Evolutionary conservation across 2,888 invertebrate species (phyloP), one percentile per base, ranked within the genome.

Genomic region (Brassicogethes aeneus): DNA sequence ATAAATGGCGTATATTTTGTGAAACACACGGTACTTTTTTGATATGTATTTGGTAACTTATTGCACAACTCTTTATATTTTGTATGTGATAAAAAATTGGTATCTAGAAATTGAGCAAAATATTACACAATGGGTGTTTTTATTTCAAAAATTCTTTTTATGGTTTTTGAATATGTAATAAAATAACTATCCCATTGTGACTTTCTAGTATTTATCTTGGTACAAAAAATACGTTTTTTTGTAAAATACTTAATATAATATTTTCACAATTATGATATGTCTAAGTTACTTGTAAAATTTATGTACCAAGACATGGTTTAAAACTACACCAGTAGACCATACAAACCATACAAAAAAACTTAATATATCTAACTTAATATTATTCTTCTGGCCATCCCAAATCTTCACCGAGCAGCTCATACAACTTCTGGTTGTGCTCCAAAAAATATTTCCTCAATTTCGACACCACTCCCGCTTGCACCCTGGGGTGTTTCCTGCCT

Each of bases 371-470:
- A 23, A 23, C n/a, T n/a, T n/a, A 23, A 32, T 10, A 5, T 13
- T 32, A 32, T 32, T 89, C 87, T 66, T 89, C 89, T 36, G 91
- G 90, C 96, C 96, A 96, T 46, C 88, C 86, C 51, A 95, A 81
- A 68, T 90, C 88, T 65, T 89, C 86, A 2, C 91, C 90, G n/a
- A 93, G 82, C 54, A 94, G 77, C 57, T 91, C 86, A 68, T 92
- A 94, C 66, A 94, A 92, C 60, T 83, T 80, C 65, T 88, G 86
- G 72, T 94, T 94, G 70, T 90, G 90, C 57, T 90, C 89, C 51
- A 83, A 80, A 70, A 91, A 94, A 73, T 90, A 93, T 62, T 80
- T 81, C 41, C 89, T 74, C 53, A 93, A 70, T 61, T 85, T 85
- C 34, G 83, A 80, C 45, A 90, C 78, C 42, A 88, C 84, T 35